Evolutionary conservation across 2,888 invertebrate genomes (phyloP), one percentile per base, ranked within the genome.

Genomic region (Tribolium freemani): DNA sequence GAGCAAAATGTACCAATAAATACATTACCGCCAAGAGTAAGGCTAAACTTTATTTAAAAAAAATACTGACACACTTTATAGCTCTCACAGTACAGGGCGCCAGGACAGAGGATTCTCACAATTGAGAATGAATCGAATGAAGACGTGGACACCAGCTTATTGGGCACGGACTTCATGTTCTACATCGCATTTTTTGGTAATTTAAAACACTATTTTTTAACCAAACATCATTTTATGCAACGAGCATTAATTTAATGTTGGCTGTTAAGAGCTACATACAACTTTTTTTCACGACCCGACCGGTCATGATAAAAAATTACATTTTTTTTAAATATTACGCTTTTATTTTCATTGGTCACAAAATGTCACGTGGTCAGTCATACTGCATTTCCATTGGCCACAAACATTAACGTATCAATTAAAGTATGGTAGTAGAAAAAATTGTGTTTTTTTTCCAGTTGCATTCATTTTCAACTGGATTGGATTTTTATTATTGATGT

Each of bases 391-490:
- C n/a, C n/a, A n/a, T n/a, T n/a, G n/a, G n/a, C n/a, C n/a, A n/a
- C n/a, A n/a, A n/a, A n/a, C n/a, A n/a, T n/a, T n/a, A n/a, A n/a
- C n/a, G n/a, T n/a, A n/a, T n/a, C n/a, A n/a, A n/a, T n/a, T n/a
- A n/a, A n/a, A n/a, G n/a, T n/a, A n/a, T n/a, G n/a, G n/a, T n/a
- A n/a, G n/a, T n/a, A n/a, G 4, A 46, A 53, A 50, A 26, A 44
- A n/a, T n/a, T 30, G 50, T 31, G 21, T 44, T 21, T 38, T 53
- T 4, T 54, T 71, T 71, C 53, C 88, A 95, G 96, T 96, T 86
- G 95, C 97, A 80, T 97, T 97, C 88, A 91, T 97, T 57, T 97
- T 97, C 88, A 97, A 97, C 88, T 97, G 97, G 97, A 93, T 97
- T 84, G 97, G 97, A 9, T 96, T 97, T 86, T 88, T 97, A 79